Evolutionary conservation across 2,113 vertebrate species (phyloP), one percentile per base, ranked within the genome.

Genomic region (Odontophorus gujanensis): DNA sequence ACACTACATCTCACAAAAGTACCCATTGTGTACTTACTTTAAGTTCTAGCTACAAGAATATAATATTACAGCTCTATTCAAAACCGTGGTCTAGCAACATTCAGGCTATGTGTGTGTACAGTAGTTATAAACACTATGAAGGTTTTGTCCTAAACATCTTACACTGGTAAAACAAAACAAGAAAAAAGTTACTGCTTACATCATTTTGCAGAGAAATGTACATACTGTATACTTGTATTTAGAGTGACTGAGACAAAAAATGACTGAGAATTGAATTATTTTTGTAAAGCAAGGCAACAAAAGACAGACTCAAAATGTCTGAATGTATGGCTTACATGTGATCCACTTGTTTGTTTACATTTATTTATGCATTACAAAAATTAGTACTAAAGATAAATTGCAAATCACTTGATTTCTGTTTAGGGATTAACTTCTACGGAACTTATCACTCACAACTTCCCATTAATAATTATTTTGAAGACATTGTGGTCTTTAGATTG

Each of bases 1-100:
- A 84, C 61, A 96, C 80, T 90, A 93, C 92, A 91, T 94, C 91
- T 95, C 93, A 95, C 93, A 92, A 89, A 77, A 90, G 79, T 82
- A 93, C 34, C 72, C 95, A 87, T 65, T 95, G 88, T 92, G 85
- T 77, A 73, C 82, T 92, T 79, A 77, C 82, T 92, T 87, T 85
- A 84, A 82, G 68, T 84, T 94, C 79, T 85, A 87, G 86, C 87
- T 94, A 90, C 28, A 89, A 85, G 40, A 86, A 61, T 84, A 95
- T 81, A 94, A 81, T 82, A 65, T 95, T 95, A 95, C 89, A 87
- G 92, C 61, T 80, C 83, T 87, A 83, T 79, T 97, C 80, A 93
- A 96, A 96, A 85, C 30, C 3, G 20, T 57, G 88, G 68, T 84
- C 82, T 95, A 92, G 61, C 90, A 91, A 82, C 74, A 77, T 90